Percentiles rank a stretch among this genome's conserved stretches.
Conservation (phyloP, 2,797 vertebrate genomes). For the Mus caroli region DNA sequence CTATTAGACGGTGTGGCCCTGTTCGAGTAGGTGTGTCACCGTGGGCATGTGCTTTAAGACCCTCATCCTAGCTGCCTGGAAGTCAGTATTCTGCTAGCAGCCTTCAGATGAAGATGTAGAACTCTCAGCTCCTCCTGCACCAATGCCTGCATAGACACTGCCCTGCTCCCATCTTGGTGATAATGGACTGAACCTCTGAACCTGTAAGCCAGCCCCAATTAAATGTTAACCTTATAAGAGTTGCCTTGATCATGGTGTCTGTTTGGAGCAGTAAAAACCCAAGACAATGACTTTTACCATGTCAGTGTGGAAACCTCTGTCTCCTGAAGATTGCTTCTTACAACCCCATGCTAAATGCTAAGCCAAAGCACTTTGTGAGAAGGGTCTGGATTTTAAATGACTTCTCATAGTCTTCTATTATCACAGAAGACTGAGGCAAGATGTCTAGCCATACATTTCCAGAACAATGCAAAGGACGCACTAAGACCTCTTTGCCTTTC, state of each 20-base stretch:
- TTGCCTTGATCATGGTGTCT: neutral
- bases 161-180: neutral
- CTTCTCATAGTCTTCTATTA: neutral
- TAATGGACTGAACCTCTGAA: neutral
- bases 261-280: neutral
- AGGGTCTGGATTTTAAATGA: neutral
- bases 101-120: neutral
- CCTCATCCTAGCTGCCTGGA: neutral
- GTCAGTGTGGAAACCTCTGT: neutral
- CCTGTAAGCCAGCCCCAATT: neutral
- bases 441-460: neutral
- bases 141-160: neutral
- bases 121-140: neutral
- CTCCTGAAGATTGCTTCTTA: neutral
- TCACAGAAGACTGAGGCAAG: neutral
- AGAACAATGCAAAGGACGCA: neutral
- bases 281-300: neutral
- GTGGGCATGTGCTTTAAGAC: neutral
- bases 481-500: neutral
- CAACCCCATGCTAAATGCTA: neutral
- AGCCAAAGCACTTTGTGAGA: neutral
- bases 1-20: neutral
- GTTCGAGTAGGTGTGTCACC: neutral
- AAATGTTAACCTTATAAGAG: neutral
- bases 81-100: neutral